Evolutionary conservation across 1,140 invertebrate genomes (phyloP), one percentile per base, ranked within the genome.

Genomic region (Atta cephalotes): DNA sequence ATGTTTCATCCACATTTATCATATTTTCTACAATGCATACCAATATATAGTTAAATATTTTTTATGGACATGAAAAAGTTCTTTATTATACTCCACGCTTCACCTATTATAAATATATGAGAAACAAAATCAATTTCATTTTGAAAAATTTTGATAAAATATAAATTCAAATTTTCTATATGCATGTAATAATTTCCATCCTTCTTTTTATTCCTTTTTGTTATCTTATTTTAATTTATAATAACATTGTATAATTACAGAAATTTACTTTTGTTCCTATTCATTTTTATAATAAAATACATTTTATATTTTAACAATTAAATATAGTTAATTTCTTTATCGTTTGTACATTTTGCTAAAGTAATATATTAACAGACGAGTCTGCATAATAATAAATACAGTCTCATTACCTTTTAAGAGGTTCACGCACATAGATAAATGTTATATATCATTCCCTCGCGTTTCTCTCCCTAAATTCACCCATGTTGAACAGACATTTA

Each of bases 401-500:
- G 45, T 25, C 5, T 25, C 39, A 51, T 51, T 51, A 16, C 0
- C 39, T 74, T 76, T 63, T 58, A 51, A 51, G 25, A 49, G 9
- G 80, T 62, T 84, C 5, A 62, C 39, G 56, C 68, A 60, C 72
- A 71, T 82, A 60, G 53, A 81, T 56, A 31, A 53, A 51, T 2
- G 18, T 31, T 45, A 60, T 62, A 56, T 62, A 56, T 71, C n/a
- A 60, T 18, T 25, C 31, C 7, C 18, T 87, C 16, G n/a, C 39
- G 12, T 39, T 71, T 25, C 63, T 70, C 25, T 31, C 60, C 35
- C 49, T 68, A 56, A 70, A 49, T 51, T 62, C 18, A 10, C n/a
- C 12, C 3, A 39, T 74, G 66, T 63, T 71, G 63, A 87, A 86
- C 74, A 39, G 51, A 49, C n/a, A 31, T 16, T 21, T 74, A 77